Evolutionary conservation across 64 coral and sea anemone genomes (phyloP), one percentile per base, ranked within the genome.

Genomic region (Montipora efflorescens): DNA sequence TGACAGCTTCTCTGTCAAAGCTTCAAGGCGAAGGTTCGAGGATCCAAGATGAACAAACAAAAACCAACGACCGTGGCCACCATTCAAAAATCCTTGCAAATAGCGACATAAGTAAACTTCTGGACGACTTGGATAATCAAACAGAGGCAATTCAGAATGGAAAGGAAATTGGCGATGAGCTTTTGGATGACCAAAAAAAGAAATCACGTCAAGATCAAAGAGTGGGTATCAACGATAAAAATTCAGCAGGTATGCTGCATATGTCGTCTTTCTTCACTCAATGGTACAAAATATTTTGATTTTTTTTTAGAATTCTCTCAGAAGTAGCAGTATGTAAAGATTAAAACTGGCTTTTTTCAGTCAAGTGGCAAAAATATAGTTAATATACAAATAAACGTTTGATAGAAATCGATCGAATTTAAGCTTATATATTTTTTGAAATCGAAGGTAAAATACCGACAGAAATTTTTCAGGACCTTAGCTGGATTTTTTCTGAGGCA

Each of bases 91-190:
- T 20, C 19, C 20, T 86, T 47, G 82, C 64, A 19, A 86, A 86
- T 44, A 86, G 13, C 15, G 82, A 86, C 82, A 86, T 86, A 7
- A 86, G 43, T 5, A 86, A 71, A 72, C 82, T 86, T 4, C 64
- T 86, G 5, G 82, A 86, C 44, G 82, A 86, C 66, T 50, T 86
- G n/a, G 82, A 86, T 64, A 86, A 86, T 86, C 64, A 72, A 46
- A 86, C 82, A 46, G 82, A 86, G n/a, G 82, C 82, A 62, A 86
- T 86, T 3, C 70, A 71, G 66, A 86, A n/a, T 50, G 82, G 82
- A 4, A 62, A 86, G 11, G 64, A 86, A 64, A 86, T 86, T 51
- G 82, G 82, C 5, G 66, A 86, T 7, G 82, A 86, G 66, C 82
- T 86, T 50, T 50, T 86, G 48, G 61, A 46, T 10, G 82, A 4